phyloP scores from a whole-genome alignment of 2,797 vertebrate species.

The Rhinatrema bivittatum region DNA sequence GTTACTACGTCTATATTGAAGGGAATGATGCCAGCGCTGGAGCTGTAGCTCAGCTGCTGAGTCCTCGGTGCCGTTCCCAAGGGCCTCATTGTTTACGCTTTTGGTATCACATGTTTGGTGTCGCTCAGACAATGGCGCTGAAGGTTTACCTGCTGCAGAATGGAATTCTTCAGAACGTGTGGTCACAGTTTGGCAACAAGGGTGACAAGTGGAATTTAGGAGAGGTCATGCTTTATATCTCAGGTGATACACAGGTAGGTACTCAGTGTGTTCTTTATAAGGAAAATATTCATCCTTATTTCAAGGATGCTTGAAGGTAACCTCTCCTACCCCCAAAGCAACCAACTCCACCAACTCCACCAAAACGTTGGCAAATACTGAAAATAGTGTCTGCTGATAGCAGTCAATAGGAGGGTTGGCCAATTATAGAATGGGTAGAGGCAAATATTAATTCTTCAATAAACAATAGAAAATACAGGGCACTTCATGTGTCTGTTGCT shows the following conservation, averaged over 20 bases:
- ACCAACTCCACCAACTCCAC: conserved; percentile 27
- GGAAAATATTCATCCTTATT: too few species aligned
- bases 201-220: conserved; percentile 53
- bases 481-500: too few species aligned
- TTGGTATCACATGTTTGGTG: conserved; percentile 75
- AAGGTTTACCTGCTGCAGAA: conserved; percentile 42
- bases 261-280: too few species aligned
- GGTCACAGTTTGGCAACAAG: conserved; percentile 52
- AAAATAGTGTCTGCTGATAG: too few species aligned
- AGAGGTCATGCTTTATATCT: conserved; percentile 34
- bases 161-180: conserved; percentile 28
- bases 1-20: conserved; percentile 62
- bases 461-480: too few species aligned
- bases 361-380: too few species aligned
- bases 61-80: conserved; percentile 42
- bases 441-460: too few species aligned
- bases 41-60: conserved; percentile 56
- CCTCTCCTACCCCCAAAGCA: neutral
- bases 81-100: conserved; percentile 63
- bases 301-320: neutral
- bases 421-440: too few species aligned
- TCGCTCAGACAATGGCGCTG: conserved; percentile 48
- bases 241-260: conserved; percentile 47
- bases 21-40: conserved; percentile 33
- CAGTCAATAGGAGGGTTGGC: too few species aligned